A percentile compares a stretch with the other conserved stretches of the same genome.
Evolutionary conservation across 2,113 vertebrate species (phyloP).

Genomic region (Pelvicachromis taeniatus): DNA sequence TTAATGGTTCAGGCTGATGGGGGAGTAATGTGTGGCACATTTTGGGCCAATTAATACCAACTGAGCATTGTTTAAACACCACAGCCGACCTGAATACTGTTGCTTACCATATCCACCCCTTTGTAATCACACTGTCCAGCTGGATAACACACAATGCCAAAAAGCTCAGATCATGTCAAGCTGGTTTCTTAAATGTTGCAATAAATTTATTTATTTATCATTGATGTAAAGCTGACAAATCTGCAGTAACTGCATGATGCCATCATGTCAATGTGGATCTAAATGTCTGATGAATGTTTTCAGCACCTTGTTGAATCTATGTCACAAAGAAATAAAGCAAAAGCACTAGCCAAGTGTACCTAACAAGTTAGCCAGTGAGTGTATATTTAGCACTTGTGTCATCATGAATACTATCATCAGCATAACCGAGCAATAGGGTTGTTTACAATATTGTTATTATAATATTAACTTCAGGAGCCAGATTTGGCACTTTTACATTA

Average conservation of each 20-base stretch:
- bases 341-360: neutral
- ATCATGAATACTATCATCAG: neutral
- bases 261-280: too few relatives aligned
- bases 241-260: neutral
- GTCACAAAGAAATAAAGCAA: neutral
- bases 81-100: neutral
- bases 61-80: neutral
- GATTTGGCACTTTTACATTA: neutral
- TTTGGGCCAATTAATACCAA: neutral
- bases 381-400: neutral
- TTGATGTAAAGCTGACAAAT: neutral
- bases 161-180: neutral
- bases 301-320: neutral
- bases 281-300: neutral
- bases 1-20: neutral
- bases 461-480: neutral
- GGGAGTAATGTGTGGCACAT: neutral
- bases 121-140: neutral
- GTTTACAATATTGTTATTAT: neutral
- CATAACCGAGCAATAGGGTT: fast-evolving
- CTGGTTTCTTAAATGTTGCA: neutral
- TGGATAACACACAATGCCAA: neutral
- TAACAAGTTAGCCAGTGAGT: neutral
- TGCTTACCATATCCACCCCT: neutral
- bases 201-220: neutral